A percentile compares a stretch with the other conserved stretches of the same genome.
These are phyloP conservation scores for Campylomormyrus tamandua DNA, from an alignment of 2,113 vertebrate genomes.

Conservation along the genomic window DNA sequence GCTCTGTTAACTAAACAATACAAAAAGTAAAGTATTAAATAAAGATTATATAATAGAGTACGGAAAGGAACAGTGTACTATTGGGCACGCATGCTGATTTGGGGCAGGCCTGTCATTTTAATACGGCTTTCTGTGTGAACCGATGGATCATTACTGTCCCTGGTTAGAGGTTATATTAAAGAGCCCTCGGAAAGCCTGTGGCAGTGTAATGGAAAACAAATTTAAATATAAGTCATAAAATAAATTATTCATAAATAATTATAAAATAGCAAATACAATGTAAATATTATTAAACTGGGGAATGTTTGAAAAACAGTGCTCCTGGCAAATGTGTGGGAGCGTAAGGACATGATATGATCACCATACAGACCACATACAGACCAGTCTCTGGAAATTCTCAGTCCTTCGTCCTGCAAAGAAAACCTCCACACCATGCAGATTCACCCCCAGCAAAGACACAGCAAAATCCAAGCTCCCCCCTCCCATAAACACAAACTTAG, in stretches of 20 bases:
- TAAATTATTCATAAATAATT: neutral
- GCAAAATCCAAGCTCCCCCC: neutral
- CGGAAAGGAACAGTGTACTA: neutral
- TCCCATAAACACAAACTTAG: neutral
- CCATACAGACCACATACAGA: neutral
- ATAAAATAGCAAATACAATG: neutral
- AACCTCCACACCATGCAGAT: neutral
- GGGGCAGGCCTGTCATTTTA: neutral
- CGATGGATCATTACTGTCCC: neutral
- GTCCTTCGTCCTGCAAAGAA: neutral
- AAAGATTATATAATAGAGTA: neutral
- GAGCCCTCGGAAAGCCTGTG: neutral
- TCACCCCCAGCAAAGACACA: neutral
- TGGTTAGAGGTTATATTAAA: neutral
- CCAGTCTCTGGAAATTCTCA: neutral
- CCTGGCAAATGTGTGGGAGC: neutral
- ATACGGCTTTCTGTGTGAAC: neutral
- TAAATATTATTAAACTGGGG: neutral
- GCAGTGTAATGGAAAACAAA: neutral
- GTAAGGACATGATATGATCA: neutral
- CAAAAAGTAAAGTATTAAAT: neutral
- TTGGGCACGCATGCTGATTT: neutral
- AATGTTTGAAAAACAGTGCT: neutral
- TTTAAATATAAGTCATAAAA: neutral
- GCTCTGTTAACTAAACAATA: neutral